Conservation (phyloP, 2,888 invertebrate genomes). For the Rhodophaea formosa region DNA sequence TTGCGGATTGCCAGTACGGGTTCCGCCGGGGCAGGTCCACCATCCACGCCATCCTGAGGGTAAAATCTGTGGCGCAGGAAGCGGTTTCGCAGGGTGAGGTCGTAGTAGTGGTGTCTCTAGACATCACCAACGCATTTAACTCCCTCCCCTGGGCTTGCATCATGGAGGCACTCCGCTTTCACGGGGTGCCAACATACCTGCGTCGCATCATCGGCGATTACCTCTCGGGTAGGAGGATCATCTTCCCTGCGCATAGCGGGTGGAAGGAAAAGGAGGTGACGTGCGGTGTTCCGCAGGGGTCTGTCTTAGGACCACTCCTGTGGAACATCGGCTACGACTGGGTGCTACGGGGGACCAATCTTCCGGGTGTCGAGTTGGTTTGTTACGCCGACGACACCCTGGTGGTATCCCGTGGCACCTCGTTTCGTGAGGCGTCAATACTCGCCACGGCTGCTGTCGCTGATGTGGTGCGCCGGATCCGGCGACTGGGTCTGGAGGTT, state of each 20-base stretch:
- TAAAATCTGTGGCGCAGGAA: not conserved
- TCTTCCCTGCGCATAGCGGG: not conserved
- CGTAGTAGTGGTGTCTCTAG: not conserved
- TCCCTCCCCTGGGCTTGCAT: constrained; percentile 31
- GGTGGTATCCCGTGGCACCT: not conserved
- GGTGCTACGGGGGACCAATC: not conserved
- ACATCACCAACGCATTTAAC: constrained; percentile 29
- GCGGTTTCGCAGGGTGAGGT: not conserved
- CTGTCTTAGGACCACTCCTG: not conserved
- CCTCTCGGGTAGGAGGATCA: constrained; percentile 3
- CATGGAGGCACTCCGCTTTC: constrained; percentile 26
- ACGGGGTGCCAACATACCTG: constrained; percentile 28
- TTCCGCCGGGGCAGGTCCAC: constrained; percentile 19
- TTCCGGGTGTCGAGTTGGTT: not conserved
- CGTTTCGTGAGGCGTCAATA: not conserved
- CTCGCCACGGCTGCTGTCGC: not conserved
- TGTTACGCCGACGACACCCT: not conserved
- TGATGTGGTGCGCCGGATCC: constrained; percentile 14
- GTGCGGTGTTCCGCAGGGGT: not conserved
- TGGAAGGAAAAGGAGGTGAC: not conserved
- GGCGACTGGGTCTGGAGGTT: constrained; percentile 23
- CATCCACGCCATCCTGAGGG: constrained; percentile 11
- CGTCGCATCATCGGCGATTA: constrained; percentile 19
- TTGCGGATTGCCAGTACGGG: constrained; percentile 13
- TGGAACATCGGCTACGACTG: not conserved